phyloP scores from a whole-genome alignment of 2,797 vertebrate genomes.

The Chelmon rostratus region DNA sequence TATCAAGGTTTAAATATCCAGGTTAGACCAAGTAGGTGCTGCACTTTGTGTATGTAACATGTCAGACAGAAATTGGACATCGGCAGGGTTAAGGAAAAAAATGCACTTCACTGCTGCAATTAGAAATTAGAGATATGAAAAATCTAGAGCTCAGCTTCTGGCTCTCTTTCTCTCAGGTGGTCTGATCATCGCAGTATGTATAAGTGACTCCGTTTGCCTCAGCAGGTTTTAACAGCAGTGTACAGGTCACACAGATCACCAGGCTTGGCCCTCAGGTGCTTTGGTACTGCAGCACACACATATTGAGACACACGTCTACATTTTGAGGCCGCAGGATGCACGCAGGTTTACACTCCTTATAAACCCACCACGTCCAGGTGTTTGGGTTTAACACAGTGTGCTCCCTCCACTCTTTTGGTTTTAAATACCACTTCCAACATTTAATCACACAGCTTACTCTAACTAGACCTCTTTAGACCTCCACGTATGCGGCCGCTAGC shows the following conservation, averaged over 20 bases:
- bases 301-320: constrained; percentile 45
- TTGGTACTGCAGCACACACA: constrained; percentile 25
- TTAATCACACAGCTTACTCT: constrained; percentile 51
- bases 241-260: constrained; percentile 58
- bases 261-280: constrained; percentile 58
- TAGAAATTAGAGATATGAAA: not conserved
- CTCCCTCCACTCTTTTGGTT: constrained; percentile 51
- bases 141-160: not conserved
- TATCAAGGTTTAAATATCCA: not conserved
- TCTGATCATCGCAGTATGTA: constrained; percentile 38
- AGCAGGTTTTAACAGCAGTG: constrained; percentile 46
- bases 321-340: constrained; percentile 66
- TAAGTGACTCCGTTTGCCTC: constrained; percentile 39
- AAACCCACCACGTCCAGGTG: constrained; percentile 74
- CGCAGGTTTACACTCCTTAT: constrained; percentile 73
- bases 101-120: not conserved
- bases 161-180: constrained; percentile 55
- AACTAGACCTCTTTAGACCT: constrained; percentile 45
- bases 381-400: constrained; percentile 72
- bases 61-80: not conserved
- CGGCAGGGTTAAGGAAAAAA: not conserved
- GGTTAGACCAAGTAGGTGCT: not conserved
- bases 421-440: constrained; percentile 55
- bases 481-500: constrained; percentile 13
- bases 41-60: constrained; percentile 3